Evolutionary conservation across 2,113 vertebrate species (phyloP).

Genomic region (Rana temporaria): DNA sequence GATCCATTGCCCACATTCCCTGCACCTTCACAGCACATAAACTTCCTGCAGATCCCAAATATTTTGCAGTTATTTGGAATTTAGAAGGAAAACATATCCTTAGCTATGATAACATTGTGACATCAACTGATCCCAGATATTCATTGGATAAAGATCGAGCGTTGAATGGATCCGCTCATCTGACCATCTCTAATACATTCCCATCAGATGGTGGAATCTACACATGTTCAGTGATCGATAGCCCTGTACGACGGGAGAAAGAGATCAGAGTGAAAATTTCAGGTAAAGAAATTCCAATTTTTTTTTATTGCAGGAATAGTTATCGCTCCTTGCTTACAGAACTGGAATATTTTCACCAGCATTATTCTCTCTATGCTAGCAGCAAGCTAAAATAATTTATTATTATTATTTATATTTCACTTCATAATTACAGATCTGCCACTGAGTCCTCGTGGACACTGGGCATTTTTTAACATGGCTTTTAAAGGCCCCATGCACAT

Average conservation of each 20-base stretch:
- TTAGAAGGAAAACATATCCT: neutral
- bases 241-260: neutral
- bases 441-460: too few species aligned
- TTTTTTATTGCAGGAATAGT: too few species aligned
- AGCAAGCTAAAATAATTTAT: too few species aligned
- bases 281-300: neutral
- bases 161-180: neutral
- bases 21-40: neutral
- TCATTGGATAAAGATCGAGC: neutral
- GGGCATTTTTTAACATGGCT: too few species aligned
- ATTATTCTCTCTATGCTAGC: too few species aligned
- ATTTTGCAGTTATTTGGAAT: neutral
- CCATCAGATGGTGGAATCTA: constrained; percentile 5
- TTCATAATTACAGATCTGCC: too few species aligned
- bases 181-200: neutral
- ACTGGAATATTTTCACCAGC: too few species aligned
- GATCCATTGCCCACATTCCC: neutral
- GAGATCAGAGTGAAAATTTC: neutral
- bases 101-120: neutral
- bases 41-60: neutral
- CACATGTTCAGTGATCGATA: neutral
- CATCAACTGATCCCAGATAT: neutral
- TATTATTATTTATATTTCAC: too few species aligned
- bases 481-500: too few species aligned
- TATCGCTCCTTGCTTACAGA: too few species aligned